Evolutionary conservation across 1,140 invertebrate species (phyloP).

Genomic region (Scaptodrosophila lebanonensis): DNA sequence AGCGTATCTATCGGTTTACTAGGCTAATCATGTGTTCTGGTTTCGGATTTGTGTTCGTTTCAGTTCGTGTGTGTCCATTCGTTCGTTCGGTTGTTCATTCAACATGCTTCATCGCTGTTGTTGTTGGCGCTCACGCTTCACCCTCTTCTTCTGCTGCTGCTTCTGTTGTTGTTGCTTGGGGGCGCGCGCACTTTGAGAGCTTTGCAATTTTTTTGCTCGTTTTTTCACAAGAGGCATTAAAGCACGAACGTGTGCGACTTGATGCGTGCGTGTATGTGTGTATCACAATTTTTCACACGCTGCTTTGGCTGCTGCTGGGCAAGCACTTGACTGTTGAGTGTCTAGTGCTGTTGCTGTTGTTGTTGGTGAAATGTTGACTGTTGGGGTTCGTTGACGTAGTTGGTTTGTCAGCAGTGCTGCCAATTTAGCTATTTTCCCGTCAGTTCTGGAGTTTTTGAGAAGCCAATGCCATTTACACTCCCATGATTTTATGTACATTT

Average conservation of each 20-base stretch:
- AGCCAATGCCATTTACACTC: no score
- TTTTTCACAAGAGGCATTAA: background rate
- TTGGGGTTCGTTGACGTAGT: no score
- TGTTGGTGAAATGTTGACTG: slow-evolving; percentile 17
- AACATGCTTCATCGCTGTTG: slow-evolving; percentile 23
- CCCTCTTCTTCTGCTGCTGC: slow-evolving; percentile 6
- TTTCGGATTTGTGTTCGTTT: slow-evolving; percentile 66
- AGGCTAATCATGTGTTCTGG: slow-evolving; percentile 77
- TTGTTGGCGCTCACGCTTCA: background rate
- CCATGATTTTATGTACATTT: no score
- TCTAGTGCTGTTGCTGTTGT: slow-evolving; percentile 9
- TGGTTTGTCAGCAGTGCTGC: no score
- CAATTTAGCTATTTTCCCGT: no score
- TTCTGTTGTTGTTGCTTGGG: slow-evolving; percentile 33
- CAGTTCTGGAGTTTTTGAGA: no score
- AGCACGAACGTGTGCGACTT: no score
- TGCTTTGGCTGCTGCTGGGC: slow-evolving; percentile 63
- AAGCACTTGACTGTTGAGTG: slow-evolving; percentile 71
- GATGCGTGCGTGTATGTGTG: slow-evolving; percentile 23
- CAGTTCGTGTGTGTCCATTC: slow-evolving; percentile 24
- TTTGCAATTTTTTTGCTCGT: slow-evolving; percentile 63
- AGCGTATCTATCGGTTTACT: slow-evolving; percentile 64
- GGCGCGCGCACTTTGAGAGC: slow-evolving; percentile 58
- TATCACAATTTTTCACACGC: slow-evolving; percentile 68
- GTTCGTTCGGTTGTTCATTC: slow-evolving; percentile 58